Evolutionary conservation across 2,888 invertebrate species (phyloP), one percentile per base, ranked within the genome.

Genomic region (Beris morrisii): DNA sequence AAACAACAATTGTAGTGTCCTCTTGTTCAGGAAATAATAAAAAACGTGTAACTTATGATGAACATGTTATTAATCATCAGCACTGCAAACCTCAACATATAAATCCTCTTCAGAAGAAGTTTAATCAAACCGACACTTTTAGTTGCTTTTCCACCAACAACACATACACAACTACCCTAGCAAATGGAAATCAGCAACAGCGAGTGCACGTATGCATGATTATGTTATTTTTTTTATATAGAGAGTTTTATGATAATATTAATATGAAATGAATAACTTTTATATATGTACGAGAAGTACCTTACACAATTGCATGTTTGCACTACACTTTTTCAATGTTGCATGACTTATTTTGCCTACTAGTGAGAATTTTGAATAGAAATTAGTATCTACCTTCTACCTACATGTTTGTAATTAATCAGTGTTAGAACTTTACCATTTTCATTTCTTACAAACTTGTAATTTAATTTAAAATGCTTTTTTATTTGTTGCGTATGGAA

Each of bases 191-290:
- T 66, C 75, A 75, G 50, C 75, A 77, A 56, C 64, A 75, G 55
- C 75, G 76, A 77, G 75, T 78, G 77, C 79, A 79, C 77, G 79
- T 79, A 79, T 78, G 79, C 79, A 79, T 79, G 71, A 57, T 50
- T 6, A 38, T 31, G 15, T 52, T 55, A n/a, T 55, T 13, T 55
- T 13, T 38, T 38, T 55, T 55, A n/a, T 13, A 22, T 22, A 22
- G 22, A 22, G 38, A 38, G 9, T 9, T 7, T 53, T 53, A 15
- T 48, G 48, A 38, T 38, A 38, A 38, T 45, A 12, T 45, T 45
- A 45, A 12, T 2, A 12, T 45, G 45, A n/a, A 45, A 45, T 45
- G 45, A 45, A 45, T 12, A n/a, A 12, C 12, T 45, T 45, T 1
- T 15, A 22, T 15, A 48, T 48, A 7, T 48, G 4, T 48, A 38